phyloP scores from a whole-genome alignment of 2,113 vertebrate species.

The Antigone vipio region DNA sequence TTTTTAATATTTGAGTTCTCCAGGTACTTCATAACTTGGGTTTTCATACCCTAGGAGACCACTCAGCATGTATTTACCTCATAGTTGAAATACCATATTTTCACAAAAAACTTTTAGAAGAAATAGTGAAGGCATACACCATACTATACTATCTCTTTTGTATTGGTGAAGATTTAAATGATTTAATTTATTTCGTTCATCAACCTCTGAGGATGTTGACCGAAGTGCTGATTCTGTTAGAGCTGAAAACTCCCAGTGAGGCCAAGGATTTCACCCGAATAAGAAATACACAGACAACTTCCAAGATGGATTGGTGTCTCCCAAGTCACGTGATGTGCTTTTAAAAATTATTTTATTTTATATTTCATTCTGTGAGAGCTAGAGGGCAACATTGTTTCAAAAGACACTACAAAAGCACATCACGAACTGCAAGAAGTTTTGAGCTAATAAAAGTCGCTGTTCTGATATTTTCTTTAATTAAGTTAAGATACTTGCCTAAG shows the following conservation, averaged over 20 bases:
- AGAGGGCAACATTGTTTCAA: constrained; percentile 38
- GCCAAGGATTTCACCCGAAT: neutral
- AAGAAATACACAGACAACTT: neutral
- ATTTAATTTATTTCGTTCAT: neutral
- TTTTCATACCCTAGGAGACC: neutral
- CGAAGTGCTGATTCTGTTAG: neutral
- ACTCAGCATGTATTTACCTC: neutral
- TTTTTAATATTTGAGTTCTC: neutral
- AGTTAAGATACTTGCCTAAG: neutral
- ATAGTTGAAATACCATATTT: neutral
- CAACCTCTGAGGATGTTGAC: neutral
- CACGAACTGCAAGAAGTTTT: neutral
- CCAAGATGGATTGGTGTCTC: neutral
- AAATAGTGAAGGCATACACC: neutral
- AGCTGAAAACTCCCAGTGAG: neutral
- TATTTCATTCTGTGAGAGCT: neutral
- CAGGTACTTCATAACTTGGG: neutral
- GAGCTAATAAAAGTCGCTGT: neutral
- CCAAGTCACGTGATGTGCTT: neutral
- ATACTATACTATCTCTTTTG: neutral
- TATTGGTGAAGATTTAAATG: neutral
- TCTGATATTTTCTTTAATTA: neutral
- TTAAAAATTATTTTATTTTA: neutral
- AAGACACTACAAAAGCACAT: neutral
- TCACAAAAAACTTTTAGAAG: neutral